phyloP scores from a whole-genome alignment of 2,797 vertebrate genomes.

The Lophius americanus region DNA sequence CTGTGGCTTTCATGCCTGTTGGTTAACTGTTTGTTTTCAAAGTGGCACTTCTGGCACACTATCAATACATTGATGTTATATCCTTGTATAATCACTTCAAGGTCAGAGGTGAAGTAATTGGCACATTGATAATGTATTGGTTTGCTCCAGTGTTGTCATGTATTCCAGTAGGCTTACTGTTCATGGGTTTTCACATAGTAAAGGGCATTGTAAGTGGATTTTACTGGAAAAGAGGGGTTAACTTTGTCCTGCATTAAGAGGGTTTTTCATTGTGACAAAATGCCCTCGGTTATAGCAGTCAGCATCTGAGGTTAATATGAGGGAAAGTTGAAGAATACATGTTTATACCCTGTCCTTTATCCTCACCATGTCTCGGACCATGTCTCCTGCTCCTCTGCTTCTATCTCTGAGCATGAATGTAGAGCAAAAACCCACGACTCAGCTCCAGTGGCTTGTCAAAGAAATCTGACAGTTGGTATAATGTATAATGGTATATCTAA shows the following conservation, averaged over 20 bases:
- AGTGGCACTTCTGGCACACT: constrained; percentile 26
- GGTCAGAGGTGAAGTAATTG: constrained; percentile 63
- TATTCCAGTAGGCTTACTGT: constrained; percentile 10
- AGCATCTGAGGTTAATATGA: neutral
- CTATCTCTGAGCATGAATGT: constrained; percentile 29
- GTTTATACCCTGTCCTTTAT: constrained; percentile 10
- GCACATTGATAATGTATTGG: constrained; percentile 65
- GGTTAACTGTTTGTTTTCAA: constrained; percentile 35
- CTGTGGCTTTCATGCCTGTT: constrained; percentile 18
- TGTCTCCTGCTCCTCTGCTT: constrained; percentile 22
- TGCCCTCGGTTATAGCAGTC: neutral
- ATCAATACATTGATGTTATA: constrained; percentile 61
- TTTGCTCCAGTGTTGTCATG: constrained; percentile 38
- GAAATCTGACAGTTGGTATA: constrained; percentile 58
- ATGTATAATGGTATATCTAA: too few species aligned
- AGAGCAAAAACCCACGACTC: constrained; percentile 19
- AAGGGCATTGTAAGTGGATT: constrained; percentile 11
- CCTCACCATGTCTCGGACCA: constrained; percentile 10
- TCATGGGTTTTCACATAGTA: constrained; percentile 43
- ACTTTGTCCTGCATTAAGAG: constrained; percentile 12
- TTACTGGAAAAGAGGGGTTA: neutral
- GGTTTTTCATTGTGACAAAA: neutral
- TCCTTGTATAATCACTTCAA: constrained; percentile 52
- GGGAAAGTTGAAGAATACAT: neutral
- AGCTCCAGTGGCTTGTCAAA: constrained; percentile 55